Conservation (phyloP, 1,140 invertebrate genomes). For the Nomia melanderi region DNA sequence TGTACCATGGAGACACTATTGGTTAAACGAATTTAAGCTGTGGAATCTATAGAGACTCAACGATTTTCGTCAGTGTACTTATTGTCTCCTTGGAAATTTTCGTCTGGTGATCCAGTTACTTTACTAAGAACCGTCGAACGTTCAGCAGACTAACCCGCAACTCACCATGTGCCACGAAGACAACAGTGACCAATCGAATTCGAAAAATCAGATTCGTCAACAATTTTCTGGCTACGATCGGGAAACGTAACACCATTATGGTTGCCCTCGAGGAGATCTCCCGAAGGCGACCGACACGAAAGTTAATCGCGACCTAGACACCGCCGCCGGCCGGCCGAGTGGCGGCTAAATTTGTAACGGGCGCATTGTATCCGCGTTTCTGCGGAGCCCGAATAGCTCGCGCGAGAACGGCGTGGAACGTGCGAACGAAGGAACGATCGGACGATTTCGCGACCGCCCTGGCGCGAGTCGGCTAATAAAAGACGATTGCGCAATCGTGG, state of each 20-base stretch:
- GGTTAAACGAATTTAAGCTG: too few species aligned
- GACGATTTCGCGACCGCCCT: constrained; percentile 62
- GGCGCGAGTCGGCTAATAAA: constrained; percentile 69
- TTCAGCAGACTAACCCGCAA: too few species aligned
- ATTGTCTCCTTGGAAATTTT: too few species aligned
- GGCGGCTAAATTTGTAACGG: constrained; percentile 53
- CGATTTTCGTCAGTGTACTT: too few species aligned
- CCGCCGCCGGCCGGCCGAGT: constrained; percentile 19
- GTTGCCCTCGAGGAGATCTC: constrained; percentile 1
- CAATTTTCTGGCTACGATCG: background rate
- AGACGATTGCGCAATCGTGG: constrained; percentile 71
- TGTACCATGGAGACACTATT: too few species aligned
- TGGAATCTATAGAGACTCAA: too few species aligned
- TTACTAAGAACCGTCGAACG: too few species aligned
- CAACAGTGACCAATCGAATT: too few species aligned
- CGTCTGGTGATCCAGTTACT: too few species aligned
- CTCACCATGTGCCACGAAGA: too few species aligned
- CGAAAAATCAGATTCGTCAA: too few species aligned
- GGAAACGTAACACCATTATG: background rate
- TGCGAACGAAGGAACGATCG: constrained; percentile 56
- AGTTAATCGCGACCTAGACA: constrained; percentile 65
- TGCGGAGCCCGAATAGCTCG: constrained; percentile 58
- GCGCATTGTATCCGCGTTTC: constrained; percentile 43
- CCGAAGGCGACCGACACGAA: background rate
- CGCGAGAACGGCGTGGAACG: constrained; percentile 32